Evolutionary conservation across 2,888 invertebrate genomes (phyloP).

Genomic region (Heliconius charithonia): DNA sequence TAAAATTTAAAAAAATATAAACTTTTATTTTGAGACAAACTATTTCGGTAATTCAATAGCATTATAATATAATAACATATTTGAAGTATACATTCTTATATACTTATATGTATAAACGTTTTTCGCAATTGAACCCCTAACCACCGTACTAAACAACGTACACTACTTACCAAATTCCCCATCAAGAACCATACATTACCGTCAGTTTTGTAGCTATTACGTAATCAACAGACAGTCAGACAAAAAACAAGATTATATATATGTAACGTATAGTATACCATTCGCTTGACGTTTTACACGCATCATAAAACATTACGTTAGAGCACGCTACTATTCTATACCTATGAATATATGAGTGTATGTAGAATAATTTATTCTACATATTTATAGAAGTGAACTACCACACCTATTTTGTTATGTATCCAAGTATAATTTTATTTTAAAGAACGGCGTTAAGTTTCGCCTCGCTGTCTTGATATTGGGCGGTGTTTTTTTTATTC

Average conservation of each 20-base stretch:
- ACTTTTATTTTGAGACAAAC: too few species aligned
- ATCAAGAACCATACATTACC: not conserved
- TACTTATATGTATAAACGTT: not conserved
- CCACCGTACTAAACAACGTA: not conserved
- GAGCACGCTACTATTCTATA: conserved; percentile 55
- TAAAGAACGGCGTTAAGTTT: too few species aligned
- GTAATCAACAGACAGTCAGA: conserved; percentile 9
- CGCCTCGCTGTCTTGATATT: too few species aligned
- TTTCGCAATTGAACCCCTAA: not conserved
- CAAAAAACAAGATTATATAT: conserved; percentile 20
- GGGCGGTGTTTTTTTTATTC: not conserved
- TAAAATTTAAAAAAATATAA: too few species aligned
- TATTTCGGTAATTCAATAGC: too few species aligned
- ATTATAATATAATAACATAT: too few species aligned
- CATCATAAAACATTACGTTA: conserved; percentile 66
- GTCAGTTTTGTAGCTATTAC: conserved; percentile 1
- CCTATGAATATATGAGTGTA: not conserved
- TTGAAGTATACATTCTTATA: too few species aligned
- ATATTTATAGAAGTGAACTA: conserved; percentile 13
- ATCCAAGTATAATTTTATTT: not conserved
- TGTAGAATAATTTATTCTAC: conserved; percentile 34
- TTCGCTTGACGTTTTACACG: conserved; percentile 55
- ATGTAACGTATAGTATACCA: not conserved
- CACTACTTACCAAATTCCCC: not conserved
- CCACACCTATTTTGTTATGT: not conserved